Evolutionary conservation across 1,140 invertebrate species (phyloP).

Genomic region (Drosophila oshimai): DNA sequence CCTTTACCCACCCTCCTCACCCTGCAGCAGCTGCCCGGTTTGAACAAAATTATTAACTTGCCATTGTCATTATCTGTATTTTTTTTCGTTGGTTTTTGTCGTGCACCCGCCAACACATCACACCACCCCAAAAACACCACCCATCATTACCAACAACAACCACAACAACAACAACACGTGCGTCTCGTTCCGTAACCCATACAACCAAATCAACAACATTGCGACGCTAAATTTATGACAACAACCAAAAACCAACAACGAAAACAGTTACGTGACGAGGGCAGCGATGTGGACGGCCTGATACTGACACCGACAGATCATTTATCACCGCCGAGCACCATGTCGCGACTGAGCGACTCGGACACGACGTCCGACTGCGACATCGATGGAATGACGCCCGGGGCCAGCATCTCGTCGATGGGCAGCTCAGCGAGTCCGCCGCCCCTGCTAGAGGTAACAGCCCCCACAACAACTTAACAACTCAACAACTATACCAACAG

Average conservation of each 20-base stretch:
- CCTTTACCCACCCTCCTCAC: conserved; percentile 10
- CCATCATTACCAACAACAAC: conserved; percentile 31
- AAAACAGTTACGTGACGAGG: conserved; percentile 78
- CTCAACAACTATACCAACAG: conserved; percentile 9
- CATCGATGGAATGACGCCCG: conserved; percentile 88
- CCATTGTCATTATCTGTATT: conserved; percentile 44
- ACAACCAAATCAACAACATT: conserved; percentile 38
- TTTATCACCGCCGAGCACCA: conserved; percentile 94
- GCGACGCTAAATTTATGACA: conserved; percentile 68
- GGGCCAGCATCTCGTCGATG: conserved; percentile 92
- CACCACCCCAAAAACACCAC: conserved; percentile 36
- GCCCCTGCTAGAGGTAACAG: conserved; percentile 84
- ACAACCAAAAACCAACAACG: conserved; percentile 36
- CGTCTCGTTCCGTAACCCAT: conserved; percentile 24
- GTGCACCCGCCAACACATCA: conserved; percentile 59
- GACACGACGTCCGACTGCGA: conserved; percentile 96
- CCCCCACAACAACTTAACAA: conserved; percentile 36
- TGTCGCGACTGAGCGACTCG: conserved; percentile 94
- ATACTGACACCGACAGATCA: conserved; percentile 91
- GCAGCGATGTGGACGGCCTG: conserved; percentile 84
- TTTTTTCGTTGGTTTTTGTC: conserved; percentile 49
- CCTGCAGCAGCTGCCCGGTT: conserved; percentile 43
- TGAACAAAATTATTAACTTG: conserved; percentile 60
- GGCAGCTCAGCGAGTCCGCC: conserved; percentile 92
- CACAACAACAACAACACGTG: conserved; percentile 43